Conservation (phyloP, 2,888 invertebrate species). For the Metallyticus violacea region DNA sequence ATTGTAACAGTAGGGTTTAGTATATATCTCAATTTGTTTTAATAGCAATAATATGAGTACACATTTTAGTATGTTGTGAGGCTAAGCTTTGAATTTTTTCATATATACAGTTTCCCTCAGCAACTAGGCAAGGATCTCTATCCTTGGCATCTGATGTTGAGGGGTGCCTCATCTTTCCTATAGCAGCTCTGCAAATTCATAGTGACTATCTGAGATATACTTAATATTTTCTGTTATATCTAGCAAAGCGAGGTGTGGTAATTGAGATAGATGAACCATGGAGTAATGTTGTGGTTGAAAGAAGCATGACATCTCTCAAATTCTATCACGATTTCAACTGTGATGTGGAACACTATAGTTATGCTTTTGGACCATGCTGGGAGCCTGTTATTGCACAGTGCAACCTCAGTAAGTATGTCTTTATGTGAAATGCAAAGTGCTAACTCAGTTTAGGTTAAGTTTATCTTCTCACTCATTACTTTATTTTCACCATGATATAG, state of each 20-base stretch:
- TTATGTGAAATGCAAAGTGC: background rate
- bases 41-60: too few relatives aligned
- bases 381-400: slow-evolving; percentile 93
- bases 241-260: slow-evolving; percentile 71
- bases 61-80: too few relatives aligned
- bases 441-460: background rate
- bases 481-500: too few relatives aligned
- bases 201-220: too few relatives aligned
- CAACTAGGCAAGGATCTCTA: too few relatives aligned
- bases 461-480: background rate
- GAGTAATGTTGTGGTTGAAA: slow-evolving; percentile 74
- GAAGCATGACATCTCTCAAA: slow-evolving; percentile 92
- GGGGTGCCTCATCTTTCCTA: too few relatives aligned
- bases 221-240: background rate
- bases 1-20: too few relatives aligned
- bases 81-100: too few relatives aligned
- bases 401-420: slow-evolving; percentile 63
- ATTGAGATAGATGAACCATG: slow-evolving; percentile 85
- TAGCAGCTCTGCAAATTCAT: too few relatives aligned
- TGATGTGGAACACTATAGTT: slow-evolving; percentile 83
- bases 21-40: too few relatives aligned
- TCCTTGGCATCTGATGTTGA: too few relatives aligned
- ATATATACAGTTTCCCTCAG: too few relatives aligned
- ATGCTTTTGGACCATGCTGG: slow-evolving; percentile 99
- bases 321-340: slow-evolving; percentile 97